phyloP scores from a whole-genome alignment of 2,113 vertebrate genomes.

The Pseudorhombus dupliciocellatus region DNA sequence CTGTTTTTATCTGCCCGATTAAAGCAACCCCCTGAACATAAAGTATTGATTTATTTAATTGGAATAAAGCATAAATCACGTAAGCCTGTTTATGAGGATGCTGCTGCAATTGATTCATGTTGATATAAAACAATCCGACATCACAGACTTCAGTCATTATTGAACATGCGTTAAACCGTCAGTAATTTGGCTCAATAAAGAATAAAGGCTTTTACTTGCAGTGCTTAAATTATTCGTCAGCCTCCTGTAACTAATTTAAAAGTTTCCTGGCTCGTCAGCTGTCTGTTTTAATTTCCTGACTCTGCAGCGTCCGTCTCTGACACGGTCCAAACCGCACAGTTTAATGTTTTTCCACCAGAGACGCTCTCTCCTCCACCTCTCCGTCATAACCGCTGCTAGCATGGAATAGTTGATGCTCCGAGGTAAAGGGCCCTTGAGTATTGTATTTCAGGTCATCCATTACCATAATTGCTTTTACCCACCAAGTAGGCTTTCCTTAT shows the following conservation, averaged over 20 bases:
- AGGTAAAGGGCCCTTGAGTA: slow-evolving; percentile 75
- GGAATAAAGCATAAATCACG: too few relatives aligned
- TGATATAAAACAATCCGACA: too few relatives aligned
- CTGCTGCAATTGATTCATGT: background rate
- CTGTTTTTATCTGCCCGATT: background rate
- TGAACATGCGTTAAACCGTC: background rate
- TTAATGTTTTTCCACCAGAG: slow-evolving; percentile 28
- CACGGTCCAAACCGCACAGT: slow-evolving; percentile 1
- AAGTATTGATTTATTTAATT: too few relatives aligned
- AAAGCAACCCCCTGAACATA: background rate
- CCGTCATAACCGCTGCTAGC: slow-evolving; percentile 65
- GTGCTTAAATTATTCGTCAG: slow-evolving; percentile 34
- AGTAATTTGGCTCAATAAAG: background rate
- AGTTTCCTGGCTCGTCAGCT: slow-evolving; percentile 9
- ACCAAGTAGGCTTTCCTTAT: slow-evolving; percentile 79
- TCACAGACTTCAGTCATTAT: too few relatives aligned
- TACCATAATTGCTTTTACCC: slow-evolving; percentile 84
- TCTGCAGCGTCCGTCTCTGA: slow-evolving; percentile 1
- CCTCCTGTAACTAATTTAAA: slow-evolving; percentile 24
- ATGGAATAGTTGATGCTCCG: slow-evolving; percentile 73
- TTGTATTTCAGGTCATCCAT: slow-evolving; percentile 84
- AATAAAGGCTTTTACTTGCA: background rate
- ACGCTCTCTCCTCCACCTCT: slow-evolving; percentile 26
- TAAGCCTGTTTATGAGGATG: too few relatives aligned
- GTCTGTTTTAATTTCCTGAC: background rate